Percentiles rank a stretch among this genome's conserved stretches.
phyloP scores from a whole-genome alignment of 2,888 invertebrate genomes.

The Taenaris catops region DNA sequence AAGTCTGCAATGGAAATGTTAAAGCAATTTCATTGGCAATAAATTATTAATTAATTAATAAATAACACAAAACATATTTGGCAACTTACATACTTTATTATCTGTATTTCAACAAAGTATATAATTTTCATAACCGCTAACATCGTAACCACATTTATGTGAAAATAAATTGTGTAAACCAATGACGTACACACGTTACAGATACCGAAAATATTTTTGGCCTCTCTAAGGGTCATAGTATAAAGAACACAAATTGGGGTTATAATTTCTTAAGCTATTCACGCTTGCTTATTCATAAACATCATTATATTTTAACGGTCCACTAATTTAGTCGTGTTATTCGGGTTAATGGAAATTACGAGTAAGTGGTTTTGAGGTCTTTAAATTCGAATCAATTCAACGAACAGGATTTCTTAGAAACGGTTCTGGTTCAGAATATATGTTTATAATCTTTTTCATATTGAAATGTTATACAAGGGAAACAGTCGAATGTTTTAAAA shows the following conservation, averaged over 20 bases:
- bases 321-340: constrained; percentile 10
- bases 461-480: too few species aligned
- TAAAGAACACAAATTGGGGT: neutral
- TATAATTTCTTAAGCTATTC: constrained; percentile 10
- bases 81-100: too few species aligned
- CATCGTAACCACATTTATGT: too few species aligned
- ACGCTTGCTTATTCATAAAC: constrained; percentile 6
- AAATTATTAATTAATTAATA: too few species aligned
- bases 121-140: too few species aligned
- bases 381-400: constrained; percentile 11
- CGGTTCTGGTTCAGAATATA: constrained; percentile 3
- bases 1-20: too few species aligned
- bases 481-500: too few species aligned
- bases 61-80: too few species aligned
- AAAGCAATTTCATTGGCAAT: too few species aligned
- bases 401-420: constrained; percentile 8
- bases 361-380: constrained; percentile 11
- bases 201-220: neutral
- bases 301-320: constrained; percentile 10
- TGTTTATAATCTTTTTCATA: constrained; percentile 4
- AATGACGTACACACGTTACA: too few species aligned
- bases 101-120: too few species aligned
- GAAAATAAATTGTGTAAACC: too few species aligned
- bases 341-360: constrained; percentile 14
- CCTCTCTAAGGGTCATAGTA: neutral